Base-by-base conservation (phyloP, 2,888 invertebrate species). In the Apamea sordens region DNA sequence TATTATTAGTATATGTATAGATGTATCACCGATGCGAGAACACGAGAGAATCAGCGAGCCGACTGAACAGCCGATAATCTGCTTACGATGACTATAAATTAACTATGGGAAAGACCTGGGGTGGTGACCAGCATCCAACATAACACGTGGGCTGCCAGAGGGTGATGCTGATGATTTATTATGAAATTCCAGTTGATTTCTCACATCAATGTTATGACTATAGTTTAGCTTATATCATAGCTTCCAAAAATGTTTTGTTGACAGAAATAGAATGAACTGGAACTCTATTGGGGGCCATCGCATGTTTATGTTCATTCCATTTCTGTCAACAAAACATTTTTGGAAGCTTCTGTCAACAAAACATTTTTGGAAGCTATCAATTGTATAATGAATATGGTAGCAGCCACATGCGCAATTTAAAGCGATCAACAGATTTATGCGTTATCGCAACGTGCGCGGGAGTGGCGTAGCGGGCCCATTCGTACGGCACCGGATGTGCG, bases 381-480 rank as follows among this genome's bases (percentile, higher is more conserved):
- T 63, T 15, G 32, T 53, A n/a, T 53, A 67, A 47, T 76, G 7
- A 47, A 68, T 24, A 79, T 61, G 68, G 28, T 32, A 65, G 47
- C 67, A 68, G 36, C 50, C 7, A 71, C 18, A 76, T 64, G 32
- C 18, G 50, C 82, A 85, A 82, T 85, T 73, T 74, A 74, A 85
- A 79, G 41, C 59, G 47, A 74, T 74, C 32, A 77, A 65, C 50
- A 73, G 75, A 80, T 82, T 85, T 82, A 85, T 83, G 74, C 72
- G 61, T 15, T 77, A 80, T 11, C 50, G 72, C 72, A 79, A 77
- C 36, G 61, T 80, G 85, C 85, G 85, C 80, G 73, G 85, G 83
- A 85, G 80, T 80, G 68, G 74, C 44, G 65, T 70, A 50, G 79
- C 53, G 68, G 41, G 74, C 65, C 76, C 76, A 79, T 85, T 79